These are phyloP conservation scores for Anarrhichthys ocellatus DNA, from an alignment of 2,113 vertebrate species.

Conservation along the genomic window DNA sequence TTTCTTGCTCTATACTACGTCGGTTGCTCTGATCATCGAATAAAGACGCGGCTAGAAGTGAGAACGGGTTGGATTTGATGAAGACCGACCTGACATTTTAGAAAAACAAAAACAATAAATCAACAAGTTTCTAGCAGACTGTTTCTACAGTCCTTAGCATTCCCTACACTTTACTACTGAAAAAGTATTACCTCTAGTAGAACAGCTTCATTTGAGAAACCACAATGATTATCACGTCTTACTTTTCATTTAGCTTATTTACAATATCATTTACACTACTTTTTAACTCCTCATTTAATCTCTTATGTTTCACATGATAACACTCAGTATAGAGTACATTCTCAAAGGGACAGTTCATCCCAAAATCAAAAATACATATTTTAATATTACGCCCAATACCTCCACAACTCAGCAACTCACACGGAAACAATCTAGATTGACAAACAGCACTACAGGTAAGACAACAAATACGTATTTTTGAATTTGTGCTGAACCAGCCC, in stretches of 20 bases:
- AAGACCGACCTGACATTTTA: too few relatives aligned
- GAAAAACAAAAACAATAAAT: too few relatives aligned
- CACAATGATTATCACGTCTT: background rate
- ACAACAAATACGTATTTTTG: background rate
- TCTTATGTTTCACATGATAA: background rate
- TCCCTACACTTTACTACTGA: background rate
- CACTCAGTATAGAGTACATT: background rate
- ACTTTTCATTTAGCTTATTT: background rate
- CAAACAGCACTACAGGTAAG: background rate
- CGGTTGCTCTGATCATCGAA: too few relatives aligned
- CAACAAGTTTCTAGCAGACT: background rate
- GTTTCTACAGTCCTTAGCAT: background rate
- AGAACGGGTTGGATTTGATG: too few relatives aligned
- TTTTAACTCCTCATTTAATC: background rate
- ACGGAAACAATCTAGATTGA: background rate
- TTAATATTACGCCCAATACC: background rate
- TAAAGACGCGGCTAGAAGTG: too few relatives aligned
- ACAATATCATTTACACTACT: background rate
- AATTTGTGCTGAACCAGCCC: background rate
- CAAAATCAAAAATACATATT: background rate
- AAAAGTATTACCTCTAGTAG: background rate
- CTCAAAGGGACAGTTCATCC: background rate
- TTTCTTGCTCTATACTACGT: too few relatives aligned
- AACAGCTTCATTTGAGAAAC: background rate
- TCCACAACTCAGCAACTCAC: too few relatives aligned